Percentiles rank a stretch among this genome's conserved stretches.
Evolutionary conservation across 2,797 vertebrate genomes (phyloP).

Genomic region (Lutjanus campechanus): DNA sequence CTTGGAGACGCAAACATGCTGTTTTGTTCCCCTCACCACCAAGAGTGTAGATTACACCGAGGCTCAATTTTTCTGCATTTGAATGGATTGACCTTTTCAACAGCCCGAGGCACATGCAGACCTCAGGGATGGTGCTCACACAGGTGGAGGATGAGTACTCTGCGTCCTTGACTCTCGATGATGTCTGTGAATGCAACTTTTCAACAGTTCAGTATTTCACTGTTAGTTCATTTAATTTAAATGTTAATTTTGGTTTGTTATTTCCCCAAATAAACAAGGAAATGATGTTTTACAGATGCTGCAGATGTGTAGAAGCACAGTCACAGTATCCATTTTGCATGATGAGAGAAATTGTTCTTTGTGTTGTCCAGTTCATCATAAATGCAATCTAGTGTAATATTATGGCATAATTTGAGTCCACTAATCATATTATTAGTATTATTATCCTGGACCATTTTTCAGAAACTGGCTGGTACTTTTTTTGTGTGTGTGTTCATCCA

Average conservation of each 20-base stretch:
- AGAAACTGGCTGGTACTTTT: background rate
- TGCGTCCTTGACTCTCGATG: constrained; percentile 40
- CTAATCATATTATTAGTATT: background rate
- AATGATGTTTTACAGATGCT: background rate
- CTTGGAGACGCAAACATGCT: constrained; percentile 36
- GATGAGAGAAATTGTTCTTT: background rate
- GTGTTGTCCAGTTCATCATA: background rate
- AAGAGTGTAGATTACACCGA: constrained; percentile 26
- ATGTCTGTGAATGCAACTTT: constrained; percentile 13
- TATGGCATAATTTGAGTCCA: background rate
- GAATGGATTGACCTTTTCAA: constrained; percentile 56
- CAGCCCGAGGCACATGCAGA: constrained; percentile 59
- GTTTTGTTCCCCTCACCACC: background rate
- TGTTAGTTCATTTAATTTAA: background rate
- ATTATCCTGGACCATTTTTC: background rate
- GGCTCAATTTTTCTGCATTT: constrained; percentile 35
- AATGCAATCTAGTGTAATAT: background rate
- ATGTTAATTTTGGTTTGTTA: background rate
- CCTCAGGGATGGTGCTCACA: constrained; percentile 23
- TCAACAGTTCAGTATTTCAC: background rate
- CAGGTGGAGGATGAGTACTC: constrained; percentile 1
- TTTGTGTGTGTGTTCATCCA: background rate
- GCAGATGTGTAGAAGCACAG: background rate
- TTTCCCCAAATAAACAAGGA: background rate
- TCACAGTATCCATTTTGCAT: background rate